Percentiles rank a stretch among this genome's conserved stretches.
These are phyloP conservation scores for Drosophila rubida DNA, from an alignment of 2,888 invertebrate species.

Conservation along the genomic window DNA sequence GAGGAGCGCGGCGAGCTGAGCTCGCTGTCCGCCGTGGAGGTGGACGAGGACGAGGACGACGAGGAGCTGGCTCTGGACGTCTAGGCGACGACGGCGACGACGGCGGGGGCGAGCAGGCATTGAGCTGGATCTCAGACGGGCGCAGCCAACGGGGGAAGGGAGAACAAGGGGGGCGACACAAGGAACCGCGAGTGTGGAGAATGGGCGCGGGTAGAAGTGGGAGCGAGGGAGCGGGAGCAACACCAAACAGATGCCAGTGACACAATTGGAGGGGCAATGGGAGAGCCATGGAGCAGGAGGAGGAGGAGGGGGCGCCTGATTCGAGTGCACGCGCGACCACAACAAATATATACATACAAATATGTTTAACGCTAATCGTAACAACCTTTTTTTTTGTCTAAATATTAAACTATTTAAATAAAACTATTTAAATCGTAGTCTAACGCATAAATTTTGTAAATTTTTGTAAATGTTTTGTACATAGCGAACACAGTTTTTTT, in stretches of 20 bases:
- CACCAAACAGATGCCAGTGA: no score
- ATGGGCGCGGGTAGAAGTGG: no score
- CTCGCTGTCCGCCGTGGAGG: neutral
- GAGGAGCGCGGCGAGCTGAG: slow-evolving; percentile 12
- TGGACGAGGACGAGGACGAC: slow-evolving; percentile 38
- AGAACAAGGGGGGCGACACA: neutral
- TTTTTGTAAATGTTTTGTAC: slow-evolving; percentile 76
- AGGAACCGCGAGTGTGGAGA: neutral
- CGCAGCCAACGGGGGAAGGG: neutral
- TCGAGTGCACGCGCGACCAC: slow-evolving; percentile 37
- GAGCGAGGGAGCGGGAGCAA: no score
- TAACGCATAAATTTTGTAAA: slow-evolving; percentile 60
- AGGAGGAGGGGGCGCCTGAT: no score
- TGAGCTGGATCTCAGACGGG: slow-evolving; percentile 66
- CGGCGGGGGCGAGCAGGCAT: neutral
- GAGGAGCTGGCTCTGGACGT: slow-evolving; percentile 67
- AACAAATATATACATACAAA: slow-evolving; percentile 34
- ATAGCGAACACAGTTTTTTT: slow-evolving; percentile 48
- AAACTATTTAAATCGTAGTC: slow-evolving; percentile 52
- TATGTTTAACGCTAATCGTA: slow-evolving; percentile 16
- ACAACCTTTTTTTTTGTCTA: slow-evolving; percentile 33
- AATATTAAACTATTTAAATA: slow-evolving; percentile 19
- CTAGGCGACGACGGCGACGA: slow-evolving; percentile 19
- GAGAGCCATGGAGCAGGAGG: no score
- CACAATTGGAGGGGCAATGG: no score